Conservation (phyloP, 2,888 invertebrate species). For the Gerosis bhagava region DNA sequence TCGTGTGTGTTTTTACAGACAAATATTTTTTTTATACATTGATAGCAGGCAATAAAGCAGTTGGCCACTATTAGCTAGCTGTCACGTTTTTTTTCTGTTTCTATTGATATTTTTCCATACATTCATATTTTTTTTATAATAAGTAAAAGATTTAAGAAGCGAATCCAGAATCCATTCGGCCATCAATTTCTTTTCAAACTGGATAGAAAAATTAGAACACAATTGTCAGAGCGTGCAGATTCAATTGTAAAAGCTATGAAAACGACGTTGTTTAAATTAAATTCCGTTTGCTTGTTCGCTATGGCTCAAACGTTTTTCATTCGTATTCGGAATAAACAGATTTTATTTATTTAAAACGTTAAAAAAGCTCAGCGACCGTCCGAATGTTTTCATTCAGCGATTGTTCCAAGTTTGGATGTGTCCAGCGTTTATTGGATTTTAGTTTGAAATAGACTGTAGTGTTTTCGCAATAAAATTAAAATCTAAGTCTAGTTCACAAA, state of each 20-base stretch:
- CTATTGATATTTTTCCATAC: too few relatives aligned
- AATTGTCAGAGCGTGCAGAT: conserved; percentile 31
- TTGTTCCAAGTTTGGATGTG: conserved; percentile 33
- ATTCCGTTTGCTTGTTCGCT: conserved; percentile 53
- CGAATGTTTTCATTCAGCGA: conserved; percentile 39
- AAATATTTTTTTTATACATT: too few relatives aligned
- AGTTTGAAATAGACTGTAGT: conserved; percentile 16
- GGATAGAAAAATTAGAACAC: conserved; percentile 27
- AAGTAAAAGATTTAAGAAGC: not conserved
- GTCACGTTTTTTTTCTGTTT: too few relatives aligned
- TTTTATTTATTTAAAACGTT: conserved; percentile 45
- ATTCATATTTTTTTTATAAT: too few relatives aligned
- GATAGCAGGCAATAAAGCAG: too few relatives aligned
- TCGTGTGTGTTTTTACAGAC: too few relatives aligned
- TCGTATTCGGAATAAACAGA: conserved; percentile 42
- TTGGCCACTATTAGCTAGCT: too few relatives aligned
- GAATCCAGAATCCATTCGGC: conserved; percentile 11
- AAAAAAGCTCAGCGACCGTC: conserved; percentile 31
- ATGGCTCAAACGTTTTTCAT: conserved; percentile 43
- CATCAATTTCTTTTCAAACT: conserved; percentile 22
- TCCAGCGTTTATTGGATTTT: conserved; percentile 33
- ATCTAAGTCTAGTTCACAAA: conserved; percentile 18
- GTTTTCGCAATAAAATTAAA: conserved; percentile 21
- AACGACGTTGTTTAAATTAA: conserved; percentile 51
- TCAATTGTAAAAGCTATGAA: conserved; percentile 40